Evolutionary conservation across 2,113 vertebrate genomes (phyloP).

Genomic region (Percina caprodes): DNA sequence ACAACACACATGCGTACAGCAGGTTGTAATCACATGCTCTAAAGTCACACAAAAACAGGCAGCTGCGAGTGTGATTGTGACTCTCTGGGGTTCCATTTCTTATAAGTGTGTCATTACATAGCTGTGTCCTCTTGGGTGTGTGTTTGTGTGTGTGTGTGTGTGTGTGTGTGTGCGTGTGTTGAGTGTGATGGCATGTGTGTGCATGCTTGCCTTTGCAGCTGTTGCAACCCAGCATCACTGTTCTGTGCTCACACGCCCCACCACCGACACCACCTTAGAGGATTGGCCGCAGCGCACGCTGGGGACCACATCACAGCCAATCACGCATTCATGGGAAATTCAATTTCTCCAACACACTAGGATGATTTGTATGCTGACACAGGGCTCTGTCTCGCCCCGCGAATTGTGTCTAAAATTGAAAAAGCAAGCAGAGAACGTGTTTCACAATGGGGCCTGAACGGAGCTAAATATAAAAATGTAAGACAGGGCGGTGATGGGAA

Average conservation of each 20-base stretch:
- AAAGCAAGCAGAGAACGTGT: conserved; percentile 64
- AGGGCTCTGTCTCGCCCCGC: conserved; percentile 46
- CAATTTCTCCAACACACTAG: conserved; percentile 69
- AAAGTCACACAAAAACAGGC: conserved; percentile 54
- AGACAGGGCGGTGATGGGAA: conserved; percentile 10
- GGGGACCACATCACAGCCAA: conserved; percentile 71
- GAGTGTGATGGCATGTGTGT: conserved; percentile 9
- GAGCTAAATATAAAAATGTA: conserved; percentile 39
- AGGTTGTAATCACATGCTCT: conserved; percentile 55
- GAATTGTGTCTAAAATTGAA: conserved; percentile 79
- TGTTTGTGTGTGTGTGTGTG: conserved; percentile 15
- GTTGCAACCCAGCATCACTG: conserved; percentile 16
- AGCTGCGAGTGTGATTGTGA: conserved; percentile 60
- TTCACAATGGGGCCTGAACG: conserved; percentile 50
- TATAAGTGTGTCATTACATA: conserved; percentile 56
- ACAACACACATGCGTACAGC: conserved; percentile 35
- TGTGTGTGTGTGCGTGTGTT: not conserved
- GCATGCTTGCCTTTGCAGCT: conserved; percentile 38
- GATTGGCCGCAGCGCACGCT: conserved; percentile 63
- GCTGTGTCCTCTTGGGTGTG: conserved; percentile 36
- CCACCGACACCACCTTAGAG: conserved; percentile 2
- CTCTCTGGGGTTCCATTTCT: conserved; percentile 55
- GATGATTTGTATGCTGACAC: conserved; percentile 71
- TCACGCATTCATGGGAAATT: conserved; percentile 79
- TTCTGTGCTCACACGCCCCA: not conserved